Percentiles rank a stretch among this genome's conserved stretches.
phyloP scores from a whole-genome alignment of 2,888 invertebrate species.

The Chouioia cunea region DNA sequence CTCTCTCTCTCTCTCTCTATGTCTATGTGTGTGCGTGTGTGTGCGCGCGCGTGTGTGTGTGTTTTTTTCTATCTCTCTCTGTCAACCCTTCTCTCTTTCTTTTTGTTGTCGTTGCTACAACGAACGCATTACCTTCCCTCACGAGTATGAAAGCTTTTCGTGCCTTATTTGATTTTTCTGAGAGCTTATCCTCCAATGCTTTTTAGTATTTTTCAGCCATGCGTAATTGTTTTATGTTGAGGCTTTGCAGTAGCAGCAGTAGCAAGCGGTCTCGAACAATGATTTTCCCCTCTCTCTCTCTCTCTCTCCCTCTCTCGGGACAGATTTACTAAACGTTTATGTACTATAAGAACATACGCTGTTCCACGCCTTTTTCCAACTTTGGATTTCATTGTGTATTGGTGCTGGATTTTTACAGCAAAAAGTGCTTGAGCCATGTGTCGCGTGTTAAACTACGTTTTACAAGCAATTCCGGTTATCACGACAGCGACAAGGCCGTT shows the following conservation, averaged over 20 bases:
- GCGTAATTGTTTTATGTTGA: not conserved
- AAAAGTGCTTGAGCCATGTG: conserved; percentile 18
- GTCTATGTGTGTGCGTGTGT: too few relatives aligned
- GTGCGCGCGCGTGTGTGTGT: too few relatives aligned
- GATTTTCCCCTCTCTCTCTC: too few relatives aligned
- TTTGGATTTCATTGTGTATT: conserved; percentile 9
- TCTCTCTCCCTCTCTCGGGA: not conserved
- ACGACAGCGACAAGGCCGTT: too few relatives aligned
- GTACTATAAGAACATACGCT: not conserved
- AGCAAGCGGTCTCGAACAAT: too few relatives aligned
- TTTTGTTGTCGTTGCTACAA: too few relatives aligned
- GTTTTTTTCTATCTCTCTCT: too few relatives aligned
- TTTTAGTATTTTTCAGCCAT: conserved; percentile 25
- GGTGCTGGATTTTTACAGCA: conserved; percentile 18
- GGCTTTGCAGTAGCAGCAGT: too few relatives aligned
- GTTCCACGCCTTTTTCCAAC: conserved; percentile 1
- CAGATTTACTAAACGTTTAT: conserved; percentile 1
- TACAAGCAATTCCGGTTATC: conserved; percentile 29
- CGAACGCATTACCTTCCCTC: conserved; percentile 21
- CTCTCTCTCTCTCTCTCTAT: too few relatives aligned
- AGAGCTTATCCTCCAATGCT: conserved; percentile 18
- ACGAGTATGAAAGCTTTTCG: conserved; percentile 44
- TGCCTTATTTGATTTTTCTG: conserved; percentile 44
- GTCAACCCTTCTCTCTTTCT: too few relatives aligned
- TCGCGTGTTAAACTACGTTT: conserved; percentile 11